phyloP scores from a whole-genome alignment of 2,113 vertebrate genomes.

The Salvelinus namaycush region DNA sequence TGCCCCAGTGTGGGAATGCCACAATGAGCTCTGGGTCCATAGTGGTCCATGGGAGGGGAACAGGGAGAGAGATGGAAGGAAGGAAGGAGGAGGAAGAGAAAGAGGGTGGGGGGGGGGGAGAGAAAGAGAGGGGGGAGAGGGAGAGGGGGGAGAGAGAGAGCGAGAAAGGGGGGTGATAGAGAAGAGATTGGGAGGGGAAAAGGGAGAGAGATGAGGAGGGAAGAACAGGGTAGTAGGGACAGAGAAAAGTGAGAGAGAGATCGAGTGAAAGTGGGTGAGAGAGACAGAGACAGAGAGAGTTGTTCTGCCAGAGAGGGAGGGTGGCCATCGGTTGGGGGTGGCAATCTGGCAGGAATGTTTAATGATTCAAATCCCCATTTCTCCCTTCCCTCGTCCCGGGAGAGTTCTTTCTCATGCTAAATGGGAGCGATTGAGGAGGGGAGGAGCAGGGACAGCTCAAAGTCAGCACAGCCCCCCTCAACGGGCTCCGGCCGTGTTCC shows the following conservation, averaged over 20 bases:
- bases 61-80: neutral
- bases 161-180: neutral
- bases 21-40: too few species aligned
- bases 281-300: neutral
- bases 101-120: neutral
- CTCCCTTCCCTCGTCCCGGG: neutral
- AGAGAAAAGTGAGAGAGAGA: neutral
- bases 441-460: neutral
- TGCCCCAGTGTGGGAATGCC: slow-evolving; percentile 34
- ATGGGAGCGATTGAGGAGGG: neutral
- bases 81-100: neutral
- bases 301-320: neutral
- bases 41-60: neutral
- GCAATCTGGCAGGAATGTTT: too few species aligned
- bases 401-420: slow-evolving; percentile 15
- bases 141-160: neutral
- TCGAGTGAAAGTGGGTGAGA: neutral
- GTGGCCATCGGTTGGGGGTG: too few species aligned
- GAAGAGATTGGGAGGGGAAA: neutral
- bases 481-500: neutral
- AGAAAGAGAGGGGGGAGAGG: too few species aligned
- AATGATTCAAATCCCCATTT: too few species aligned
- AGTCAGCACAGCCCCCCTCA: neutral
- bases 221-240: neutral
- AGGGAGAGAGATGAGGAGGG: too few species aligned